phyloP scores from a whole-genome alignment of 2,797 vertebrate genomes.

The Lagodon rhomboides region DNA sequence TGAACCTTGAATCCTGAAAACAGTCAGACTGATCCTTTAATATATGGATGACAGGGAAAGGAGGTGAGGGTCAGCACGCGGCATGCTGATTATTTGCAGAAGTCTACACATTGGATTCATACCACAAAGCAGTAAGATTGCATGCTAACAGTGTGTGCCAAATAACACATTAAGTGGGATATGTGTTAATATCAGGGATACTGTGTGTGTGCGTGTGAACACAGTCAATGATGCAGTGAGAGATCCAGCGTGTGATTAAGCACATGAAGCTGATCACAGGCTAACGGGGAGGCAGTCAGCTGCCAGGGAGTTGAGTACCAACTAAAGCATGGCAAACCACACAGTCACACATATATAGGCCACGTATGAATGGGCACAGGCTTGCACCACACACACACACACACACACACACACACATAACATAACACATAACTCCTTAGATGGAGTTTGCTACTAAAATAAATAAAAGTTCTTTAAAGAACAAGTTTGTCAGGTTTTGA shows the following conservation, averaged over 20 bases:
- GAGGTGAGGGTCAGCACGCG: neutral
- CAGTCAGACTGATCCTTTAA: neutral
- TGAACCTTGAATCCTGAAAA: neutral
- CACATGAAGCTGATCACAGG: neutral
- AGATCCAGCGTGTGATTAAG: neutral
- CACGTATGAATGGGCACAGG: neutral
- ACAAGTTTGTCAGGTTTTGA: neutral
- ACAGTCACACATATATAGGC: neutral
- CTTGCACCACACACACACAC: neutral
- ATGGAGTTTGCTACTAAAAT: no score
- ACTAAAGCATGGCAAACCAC: constrained; percentile 26
- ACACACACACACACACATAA: no score
- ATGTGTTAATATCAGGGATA: neutral
- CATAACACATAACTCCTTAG: no score
- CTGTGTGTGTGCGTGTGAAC: neutral
- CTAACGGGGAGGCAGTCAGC: neutral
- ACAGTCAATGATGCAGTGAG: neutral
- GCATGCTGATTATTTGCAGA: neutral
- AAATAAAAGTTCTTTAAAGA: no score
- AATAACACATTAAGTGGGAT: neutral
- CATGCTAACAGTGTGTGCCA: neutral
- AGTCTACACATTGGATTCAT: neutral
- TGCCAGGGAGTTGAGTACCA: constrained; percentile 6
- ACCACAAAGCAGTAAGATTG: neutral
- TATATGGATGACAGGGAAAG: neutral